Evolutionary conservation across 2,113 vertebrate genomes (phyloP).

Genomic region (Theropithecus gelada): DNA sequence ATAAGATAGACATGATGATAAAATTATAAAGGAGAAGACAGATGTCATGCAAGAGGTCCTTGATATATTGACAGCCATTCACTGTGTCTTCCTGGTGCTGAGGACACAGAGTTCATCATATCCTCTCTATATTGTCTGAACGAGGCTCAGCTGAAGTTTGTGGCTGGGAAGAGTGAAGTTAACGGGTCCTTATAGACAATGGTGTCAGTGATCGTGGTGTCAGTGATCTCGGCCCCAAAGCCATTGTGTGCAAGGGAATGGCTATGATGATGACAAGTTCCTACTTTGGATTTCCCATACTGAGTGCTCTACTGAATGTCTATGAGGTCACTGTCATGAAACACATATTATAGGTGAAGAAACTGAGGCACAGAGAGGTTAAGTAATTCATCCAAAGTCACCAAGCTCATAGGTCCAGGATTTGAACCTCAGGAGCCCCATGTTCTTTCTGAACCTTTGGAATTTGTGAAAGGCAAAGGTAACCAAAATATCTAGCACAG

Average conservation of each 20-base stretch:
- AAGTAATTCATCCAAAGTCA: not conserved
- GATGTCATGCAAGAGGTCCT: rapidly evolving
- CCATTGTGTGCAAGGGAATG: not conserved
- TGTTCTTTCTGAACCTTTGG: not conserved
- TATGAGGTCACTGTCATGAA: not conserved
- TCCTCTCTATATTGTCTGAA: not conserved
- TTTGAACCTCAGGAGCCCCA: not conserved
- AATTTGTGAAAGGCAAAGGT: not conserved
- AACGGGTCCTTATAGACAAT: not conserved
- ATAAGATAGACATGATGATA: too few relatives aligned
- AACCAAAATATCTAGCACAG: not conserved
- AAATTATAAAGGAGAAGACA: not conserved
- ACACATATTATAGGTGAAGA: not conserved
- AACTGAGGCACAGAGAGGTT: not conserved
- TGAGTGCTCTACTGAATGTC: not conserved
- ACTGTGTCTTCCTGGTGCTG: not conserved
- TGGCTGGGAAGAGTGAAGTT: not conserved
- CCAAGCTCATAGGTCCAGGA: not conserved
- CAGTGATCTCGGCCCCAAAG: not conserved
- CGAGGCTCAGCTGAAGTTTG: not conserved
- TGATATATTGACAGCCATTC: rapidly evolving
- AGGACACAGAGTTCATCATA: not conserved
- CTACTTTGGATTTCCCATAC: not conserved
- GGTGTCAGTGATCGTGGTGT: rapidly evolving
- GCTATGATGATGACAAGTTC: too few relatives aligned